Base-by-base conservation (phyloP, 2,888 invertebrate genomes). In the Nemotelus pantherinus region DNA sequence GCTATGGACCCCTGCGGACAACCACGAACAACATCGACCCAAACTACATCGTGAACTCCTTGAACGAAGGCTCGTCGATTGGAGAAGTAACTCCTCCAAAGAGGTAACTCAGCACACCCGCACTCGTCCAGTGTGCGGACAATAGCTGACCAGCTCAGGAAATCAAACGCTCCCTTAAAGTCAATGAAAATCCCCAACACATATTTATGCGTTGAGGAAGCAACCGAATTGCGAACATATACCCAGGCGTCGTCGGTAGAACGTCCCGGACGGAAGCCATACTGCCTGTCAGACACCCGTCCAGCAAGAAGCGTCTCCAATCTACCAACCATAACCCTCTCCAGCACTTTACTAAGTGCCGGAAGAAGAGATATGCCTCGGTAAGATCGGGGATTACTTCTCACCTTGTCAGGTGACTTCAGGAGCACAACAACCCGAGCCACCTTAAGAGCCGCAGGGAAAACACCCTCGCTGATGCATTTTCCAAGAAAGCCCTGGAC, bases 1-100 rank as follows among this genome's bases (percentile, higher is more conserved):
- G 47, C 47, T n/a, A 65, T 65, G 45, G 65, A 65, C 10, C 47
- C 47, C 65, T 65, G 65, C 65, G 65, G 47, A 45, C 47, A 65
- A 6, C 65, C 65, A 6, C 65, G 39, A 45, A 9, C 4, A 9
- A 47, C 65, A 9, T 6, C 9, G 3, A 47, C n/a, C n/a, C 9
- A 6, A 45, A 65, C 65, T 5, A 7, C 10, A 10, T 65, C 65
- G n/a, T 25, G 47, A 5, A 47, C 39, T 3, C 65, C 65, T 5
- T 47, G 47, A n/a, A 65, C 47, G n/a, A 45, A 47, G 7, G 47
- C 45, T 10, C n/a, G n/a, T 47, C 65, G 44, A 25, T 25, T 25
- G 25, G 25, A 25, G 25, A 43, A 63, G 10, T 39, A 63, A 43
- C 63, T 63, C 63, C 63, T 63, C 63, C 63, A 63, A 63, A 63